These are phyloP conservation scores for Cantharis nigra DNA, from an alignment of 2,888 invertebrate species.

Conservation along the genomic window DNA sequence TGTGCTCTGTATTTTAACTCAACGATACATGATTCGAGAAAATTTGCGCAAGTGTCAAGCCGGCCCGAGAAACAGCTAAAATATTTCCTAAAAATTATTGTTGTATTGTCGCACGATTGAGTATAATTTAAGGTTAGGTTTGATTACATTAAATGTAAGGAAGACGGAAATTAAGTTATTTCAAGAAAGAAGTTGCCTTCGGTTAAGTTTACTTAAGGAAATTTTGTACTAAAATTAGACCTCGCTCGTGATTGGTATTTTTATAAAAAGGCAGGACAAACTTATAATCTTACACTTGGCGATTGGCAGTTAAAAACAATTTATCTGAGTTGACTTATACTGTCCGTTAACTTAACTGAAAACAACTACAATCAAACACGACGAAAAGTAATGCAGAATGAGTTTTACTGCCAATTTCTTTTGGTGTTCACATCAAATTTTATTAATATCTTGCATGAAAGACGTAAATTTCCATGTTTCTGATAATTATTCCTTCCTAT, in stretches of 20 bases:
- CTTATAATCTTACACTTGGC: no score
- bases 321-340: no score
- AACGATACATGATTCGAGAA: neutral
- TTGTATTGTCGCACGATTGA: conserved; percentile 56
- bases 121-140: conserved; percentile 38
- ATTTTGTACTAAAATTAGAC: no score
- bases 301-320: no score
- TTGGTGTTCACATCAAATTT: neutral
- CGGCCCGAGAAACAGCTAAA: conserved; percentile 38
- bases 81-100: conserved; percentile 39
- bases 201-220: no score
- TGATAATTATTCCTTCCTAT: no score
- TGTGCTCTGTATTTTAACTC: neutral
- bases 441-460: no score
- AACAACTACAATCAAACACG: neutral
- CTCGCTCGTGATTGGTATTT: no score
- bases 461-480: no score
- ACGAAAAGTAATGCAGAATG: neutral
- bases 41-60: neutral
- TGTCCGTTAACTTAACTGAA: no score
- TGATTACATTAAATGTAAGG: neutral
- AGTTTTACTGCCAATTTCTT: neutral
- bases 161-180: neutral
- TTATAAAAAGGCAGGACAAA: no score
- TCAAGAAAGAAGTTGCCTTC: neutral